phyloP scores from a whole-genome alignment of 2,113 vertebrate genomes.

The Amazona guildingii region DNA sequence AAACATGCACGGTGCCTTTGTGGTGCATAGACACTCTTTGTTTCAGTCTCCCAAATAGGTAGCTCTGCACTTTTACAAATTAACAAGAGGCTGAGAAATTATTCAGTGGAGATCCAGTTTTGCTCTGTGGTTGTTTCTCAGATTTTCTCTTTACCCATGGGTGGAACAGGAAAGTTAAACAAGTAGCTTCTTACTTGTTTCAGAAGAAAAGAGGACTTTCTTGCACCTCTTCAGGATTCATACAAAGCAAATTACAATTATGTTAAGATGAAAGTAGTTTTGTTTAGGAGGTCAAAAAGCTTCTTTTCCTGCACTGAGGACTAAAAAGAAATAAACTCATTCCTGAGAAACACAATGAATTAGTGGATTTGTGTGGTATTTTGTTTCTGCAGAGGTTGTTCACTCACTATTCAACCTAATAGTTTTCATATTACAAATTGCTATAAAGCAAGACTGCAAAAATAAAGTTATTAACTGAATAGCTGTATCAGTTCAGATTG shows the following conservation, averaged over 20 bases:
- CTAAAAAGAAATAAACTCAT: neutral
- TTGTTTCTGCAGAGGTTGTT: neutral
- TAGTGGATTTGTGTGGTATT: neutral
- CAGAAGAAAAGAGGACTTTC: neutral
- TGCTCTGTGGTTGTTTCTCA: neutral
- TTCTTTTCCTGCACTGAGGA: neutral
- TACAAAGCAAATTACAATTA: neutral
- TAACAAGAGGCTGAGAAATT: constrained; percentile 12
- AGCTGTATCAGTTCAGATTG: neutral
- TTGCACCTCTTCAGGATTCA: neutral
- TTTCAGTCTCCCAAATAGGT: neutral
- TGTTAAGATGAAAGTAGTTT: neutral
- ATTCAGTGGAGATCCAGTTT: neutral
- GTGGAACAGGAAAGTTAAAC: neutral
- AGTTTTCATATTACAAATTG: neutral
- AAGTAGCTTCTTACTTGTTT: neutral
- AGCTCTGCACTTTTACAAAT: constrained; percentile 26
- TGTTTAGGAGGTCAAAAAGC: neutral
- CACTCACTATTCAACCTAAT: neutral
- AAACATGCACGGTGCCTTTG: neutral
- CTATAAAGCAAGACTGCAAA: neutral
- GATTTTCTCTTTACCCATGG: neutral
- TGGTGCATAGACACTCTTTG: neutral
- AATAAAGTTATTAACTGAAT: neutral
- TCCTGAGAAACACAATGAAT: neutral